Evolutionary conservation across 2,113 vertebrate species (phyloP), one percentile per base, ranked within the genome.

Genomic region (Zingel zingel): DNA sequence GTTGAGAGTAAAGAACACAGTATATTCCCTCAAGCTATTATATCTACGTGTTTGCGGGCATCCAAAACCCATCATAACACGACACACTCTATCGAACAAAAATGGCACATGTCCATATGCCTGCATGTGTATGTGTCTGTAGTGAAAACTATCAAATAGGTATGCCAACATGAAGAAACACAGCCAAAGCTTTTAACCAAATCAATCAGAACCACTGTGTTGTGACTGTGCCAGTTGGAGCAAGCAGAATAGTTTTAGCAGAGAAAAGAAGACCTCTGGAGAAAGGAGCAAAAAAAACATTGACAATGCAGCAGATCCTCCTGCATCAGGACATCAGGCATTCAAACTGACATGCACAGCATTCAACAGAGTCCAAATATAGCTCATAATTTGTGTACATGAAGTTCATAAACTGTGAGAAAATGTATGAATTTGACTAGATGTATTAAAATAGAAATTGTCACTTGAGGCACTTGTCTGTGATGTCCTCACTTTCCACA

Each of bases 171-270:
- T 45, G 15, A 62, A 45, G 64, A 86, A 76, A 63, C 1, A 3
- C 62, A 58, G 81, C 81, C 83, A 90, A 57, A 64, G 69, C 85
- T 82, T 88, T 88, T 69, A 89, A 69, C 72, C 65, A 73, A 76
- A 90, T 82, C 79, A 79, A 75, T 84, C 61, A 84, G 80, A 64
- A 86, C 85, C 84, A 76, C 66, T n/a, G 1, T 56, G 81, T n/a
- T 36, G 77, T 13, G 25, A 66, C 59, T 16, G 21, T 50, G 84
- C 87, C 88, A 87, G 84, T 54, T 85, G 66, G 68, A 87, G 21
- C 0, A 23, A 70, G 69, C 56, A 81, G 77, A 81, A 84, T 63
- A 72, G 73, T 73, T 89, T 67, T 16, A 6, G 16, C 30, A 48
- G 53, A 16, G 51, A 50, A 51, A 74, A 74, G 58, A 63, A 8